Conservation (phyloP, 2,797 vertebrate species). For the Lates japonicus region DNA sequence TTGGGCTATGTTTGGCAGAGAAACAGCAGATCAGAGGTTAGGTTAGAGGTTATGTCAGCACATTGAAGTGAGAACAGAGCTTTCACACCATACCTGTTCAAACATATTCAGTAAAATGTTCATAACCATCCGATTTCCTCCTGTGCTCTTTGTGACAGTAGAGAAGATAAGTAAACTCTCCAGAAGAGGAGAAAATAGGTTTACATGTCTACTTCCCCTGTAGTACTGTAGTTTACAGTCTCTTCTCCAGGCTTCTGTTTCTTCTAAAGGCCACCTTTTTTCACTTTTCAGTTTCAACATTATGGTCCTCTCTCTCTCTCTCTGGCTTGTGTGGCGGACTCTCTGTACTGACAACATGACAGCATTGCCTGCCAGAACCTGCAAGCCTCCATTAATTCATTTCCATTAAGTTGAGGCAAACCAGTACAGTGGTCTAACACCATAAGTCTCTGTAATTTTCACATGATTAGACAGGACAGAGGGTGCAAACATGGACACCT, state of each 20-base stretch:
- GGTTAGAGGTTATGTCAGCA: not conserved
- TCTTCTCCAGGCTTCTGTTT: not conserved
- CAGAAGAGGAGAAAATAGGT: not conserved
- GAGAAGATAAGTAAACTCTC: slow-evolving; percentile 9
- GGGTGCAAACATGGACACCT: not conserved
- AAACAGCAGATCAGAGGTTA: not conserved
- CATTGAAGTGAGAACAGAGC: not conserved
- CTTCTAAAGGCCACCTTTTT: not conserved
- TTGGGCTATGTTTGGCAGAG: slow-evolving; percentile 5
- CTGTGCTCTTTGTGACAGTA: not conserved
- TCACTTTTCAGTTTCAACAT: no score
- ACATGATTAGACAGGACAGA: not conserved
- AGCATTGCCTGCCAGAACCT: not conserved
- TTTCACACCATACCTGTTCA: not conserved
- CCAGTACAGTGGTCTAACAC: slow-evolving; percentile 1
- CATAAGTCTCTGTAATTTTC: not conserved
- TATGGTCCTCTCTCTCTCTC: no score
- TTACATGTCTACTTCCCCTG: not conserved
- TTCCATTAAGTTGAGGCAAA: not conserved
- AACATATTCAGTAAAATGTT: not conserved
- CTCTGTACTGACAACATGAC: no score
- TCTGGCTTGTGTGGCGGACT: no score
- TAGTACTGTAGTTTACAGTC: not conserved
- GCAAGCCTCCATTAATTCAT: not conserved
- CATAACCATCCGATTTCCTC: not conserved